A percentile compares a stretch with the other conserved stretches of the same genome.
Conservation (phyloP, 2,888 invertebrate genomes). For the Ichneumon xanthorius region DNA sequence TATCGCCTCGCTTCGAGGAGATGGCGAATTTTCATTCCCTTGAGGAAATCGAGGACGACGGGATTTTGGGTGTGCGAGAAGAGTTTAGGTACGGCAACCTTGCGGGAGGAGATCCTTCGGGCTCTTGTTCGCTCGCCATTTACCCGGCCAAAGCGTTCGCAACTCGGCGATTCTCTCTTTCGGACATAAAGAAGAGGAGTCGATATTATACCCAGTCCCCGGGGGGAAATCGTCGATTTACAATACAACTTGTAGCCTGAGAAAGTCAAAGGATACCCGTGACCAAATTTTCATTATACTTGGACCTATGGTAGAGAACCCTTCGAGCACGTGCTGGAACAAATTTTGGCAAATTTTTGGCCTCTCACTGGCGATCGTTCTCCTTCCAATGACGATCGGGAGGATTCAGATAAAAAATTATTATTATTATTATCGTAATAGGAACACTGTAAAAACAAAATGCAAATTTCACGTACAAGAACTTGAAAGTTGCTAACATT, state of each 20-base stretch:
- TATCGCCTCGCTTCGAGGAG: slow-evolving; percentile 15
- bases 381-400: background rate
- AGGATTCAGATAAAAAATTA: background rate
- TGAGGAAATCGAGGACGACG: slow-evolving; percentile 48
- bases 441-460: too few species aligned
- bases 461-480: too few species aligned
- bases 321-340: slow-evolving; percentile 50
- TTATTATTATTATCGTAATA: background rate
- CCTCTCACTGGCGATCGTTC: background rate
- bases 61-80: slow-evolving; percentile 49
- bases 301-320: slow-evolving; percentile 42
- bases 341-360: slow-evolving; percentile 36
- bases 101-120: slow-evolving; percentile 8
- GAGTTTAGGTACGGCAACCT: slow-evolving; percentile 68
- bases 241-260: slow-evolving; percentile 61
- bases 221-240: slow-evolving; percentile 39
- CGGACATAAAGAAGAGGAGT: slow-evolving; percentile 49
- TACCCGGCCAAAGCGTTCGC: slow-evolving; percentile 59
- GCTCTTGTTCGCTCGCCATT: slow-evolving; percentile 38
- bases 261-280: slow-evolving; percentile 46
- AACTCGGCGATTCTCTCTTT: slow-evolving; percentile 45
- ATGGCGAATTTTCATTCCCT: slow-evolving; percentile 44
- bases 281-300: slow-evolving; percentile 28
- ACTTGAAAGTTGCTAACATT: too few species aligned
- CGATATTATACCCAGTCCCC: slow-evolving; percentile 54